phyloP scores from a whole-genome alignment of 2,113 vertebrate species.

The Laticauda laticaudata region DNA sequence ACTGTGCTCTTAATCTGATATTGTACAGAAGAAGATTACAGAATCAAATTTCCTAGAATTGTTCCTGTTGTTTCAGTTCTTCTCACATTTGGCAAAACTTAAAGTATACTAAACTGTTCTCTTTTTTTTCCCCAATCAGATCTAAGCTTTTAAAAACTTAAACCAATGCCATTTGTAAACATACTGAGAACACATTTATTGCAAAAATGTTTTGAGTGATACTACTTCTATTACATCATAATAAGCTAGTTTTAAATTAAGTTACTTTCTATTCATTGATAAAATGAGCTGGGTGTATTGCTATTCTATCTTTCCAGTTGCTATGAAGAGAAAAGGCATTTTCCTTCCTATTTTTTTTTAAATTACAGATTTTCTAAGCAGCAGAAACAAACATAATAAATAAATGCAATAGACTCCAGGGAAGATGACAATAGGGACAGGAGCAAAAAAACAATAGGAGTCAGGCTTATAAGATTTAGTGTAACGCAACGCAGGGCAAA shows the following conservation, averaged over 20 bases:
- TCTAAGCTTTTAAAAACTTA: neutral
- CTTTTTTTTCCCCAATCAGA: neutral
- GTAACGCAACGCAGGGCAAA: neutral
- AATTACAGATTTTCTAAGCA: neutral
- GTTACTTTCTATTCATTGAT: neutral
- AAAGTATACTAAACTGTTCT: neutral
- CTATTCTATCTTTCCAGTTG: neutral
- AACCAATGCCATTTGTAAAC: neutral
- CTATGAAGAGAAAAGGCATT: neutral
- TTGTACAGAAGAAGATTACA: neutral
- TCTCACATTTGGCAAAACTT: neutral
- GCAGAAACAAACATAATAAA: neutral
- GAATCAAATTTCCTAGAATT: neutral
- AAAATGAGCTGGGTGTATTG: neutral
- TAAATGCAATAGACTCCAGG: neutral
- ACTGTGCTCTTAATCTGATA: neutral
- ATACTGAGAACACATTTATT: neutral
- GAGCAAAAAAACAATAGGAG: too few relatives aligned
- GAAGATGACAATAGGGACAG: neutral
- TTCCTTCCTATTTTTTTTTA: neutral
- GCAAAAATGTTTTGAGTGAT: neutral
- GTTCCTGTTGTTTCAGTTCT: neutral
- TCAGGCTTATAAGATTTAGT: neutral
- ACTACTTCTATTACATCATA: neutral
- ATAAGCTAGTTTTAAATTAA: neutral